Evolutionary conservation across 2,113 vertebrate genomes (phyloP).

Genomic region (Oryzias curvinotus): DNA sequence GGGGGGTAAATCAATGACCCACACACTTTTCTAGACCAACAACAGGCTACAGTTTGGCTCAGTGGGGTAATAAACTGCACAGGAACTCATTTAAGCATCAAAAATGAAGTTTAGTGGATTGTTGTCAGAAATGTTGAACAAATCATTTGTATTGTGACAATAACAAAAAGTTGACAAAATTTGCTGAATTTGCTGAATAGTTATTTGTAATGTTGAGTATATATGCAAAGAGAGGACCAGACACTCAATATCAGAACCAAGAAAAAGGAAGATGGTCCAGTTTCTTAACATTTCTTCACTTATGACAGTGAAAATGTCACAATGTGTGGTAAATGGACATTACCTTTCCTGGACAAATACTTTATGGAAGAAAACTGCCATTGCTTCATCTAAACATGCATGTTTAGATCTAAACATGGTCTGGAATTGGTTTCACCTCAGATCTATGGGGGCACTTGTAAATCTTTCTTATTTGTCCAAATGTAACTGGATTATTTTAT

Average conservation of each 20-base stretch:
- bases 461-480: slow-evolving; percentile 28
- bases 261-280: slow-evolving; percentile 14
- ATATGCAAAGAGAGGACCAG: neutral
- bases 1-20: slow-evolving; percentile 39
- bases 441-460: neutral
- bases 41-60: slow-evolving; percentile 53
- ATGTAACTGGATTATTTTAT: slow-evolving; percentile 25
- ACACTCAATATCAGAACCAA: neutral
- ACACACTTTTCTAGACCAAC: slow-evolving; percentile 46
- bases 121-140: slow-evolving; percentile 4
- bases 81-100: slow-evolving; percentile 35
- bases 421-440: slow-evolving; percentile 6
- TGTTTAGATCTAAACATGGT: no score
- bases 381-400: neutral
- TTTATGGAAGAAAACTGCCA: neutral
- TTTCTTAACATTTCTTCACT: slow-evolving; percentile 24
- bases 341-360: no score
- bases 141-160: slow-evolving; percentile 3
- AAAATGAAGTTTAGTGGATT: slow-evolving; percentile 38
- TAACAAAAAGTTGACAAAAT: no score
- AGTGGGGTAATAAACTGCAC: slow-evolving; percentile 51
- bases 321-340: no score
- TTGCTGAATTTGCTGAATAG: no score
- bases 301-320: slow-evolving; percentile 30
- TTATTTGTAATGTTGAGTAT: neutral